phyloP scores from a whole-genome alignment of 2,113 vertebrate genomes.

The Gambusia affinis region DNA sequence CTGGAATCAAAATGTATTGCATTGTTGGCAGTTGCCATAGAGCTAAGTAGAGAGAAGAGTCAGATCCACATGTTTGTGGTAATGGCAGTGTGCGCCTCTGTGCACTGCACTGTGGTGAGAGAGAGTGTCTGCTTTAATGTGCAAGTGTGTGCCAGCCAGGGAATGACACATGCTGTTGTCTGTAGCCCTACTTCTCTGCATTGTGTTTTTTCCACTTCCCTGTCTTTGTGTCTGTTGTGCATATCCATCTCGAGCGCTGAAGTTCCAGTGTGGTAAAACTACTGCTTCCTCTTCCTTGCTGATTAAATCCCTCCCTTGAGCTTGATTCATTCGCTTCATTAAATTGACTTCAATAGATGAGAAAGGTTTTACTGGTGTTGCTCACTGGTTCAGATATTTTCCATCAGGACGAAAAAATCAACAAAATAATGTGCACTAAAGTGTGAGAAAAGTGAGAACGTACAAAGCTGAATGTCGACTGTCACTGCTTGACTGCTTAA shows the following conservation, averaged over 20 bases:
- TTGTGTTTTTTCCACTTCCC: constrained; percentile 4
- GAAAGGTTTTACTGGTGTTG: background rate
- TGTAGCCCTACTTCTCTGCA: background rate
- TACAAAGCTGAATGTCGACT: constrained; percentile 8
- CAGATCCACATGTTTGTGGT: constrained; percentile 10
- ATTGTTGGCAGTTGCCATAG: constrained; percentile 16
- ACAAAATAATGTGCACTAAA: background rate
- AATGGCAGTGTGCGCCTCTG: background rate
- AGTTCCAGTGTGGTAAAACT: constrained; percentile 10
- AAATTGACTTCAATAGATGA: constrained; percentile 48
- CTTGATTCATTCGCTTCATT: constrained; percentile 32
- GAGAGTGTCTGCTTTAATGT: background rate
- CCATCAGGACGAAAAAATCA: background rate
- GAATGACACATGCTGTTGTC: background rate
- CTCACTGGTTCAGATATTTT: constrained; percentile 38
- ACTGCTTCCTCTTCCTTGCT: constrained; percentile 8
- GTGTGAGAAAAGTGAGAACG: constrained; percentile 1
- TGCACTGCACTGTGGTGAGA: constrained; percentile 1
- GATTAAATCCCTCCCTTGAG: constrained; percentile 55
- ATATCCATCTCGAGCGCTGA: constrained; percentile 26
- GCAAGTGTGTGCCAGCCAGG: constrained; percentile 2
- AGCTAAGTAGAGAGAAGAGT: background rate
- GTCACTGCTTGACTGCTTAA: constrained; percentile 29
- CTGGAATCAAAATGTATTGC: background rate
- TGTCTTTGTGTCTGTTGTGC: constrained; percentile 27